Conservation (phyloP, 2,113 vertebrate species). For the Oreochromis tanganicae region DNA sequence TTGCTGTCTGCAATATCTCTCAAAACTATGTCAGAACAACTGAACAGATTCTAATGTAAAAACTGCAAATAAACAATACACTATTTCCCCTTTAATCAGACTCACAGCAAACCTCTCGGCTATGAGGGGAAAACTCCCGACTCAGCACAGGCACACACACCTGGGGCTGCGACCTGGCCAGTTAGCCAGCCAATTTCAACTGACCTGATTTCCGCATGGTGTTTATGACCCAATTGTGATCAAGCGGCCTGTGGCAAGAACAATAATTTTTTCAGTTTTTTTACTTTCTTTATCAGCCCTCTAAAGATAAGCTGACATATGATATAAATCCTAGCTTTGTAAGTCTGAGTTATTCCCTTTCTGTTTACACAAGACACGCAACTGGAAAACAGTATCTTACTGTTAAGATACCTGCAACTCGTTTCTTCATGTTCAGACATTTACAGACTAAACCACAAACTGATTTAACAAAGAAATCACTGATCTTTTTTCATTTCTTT, state of each 20-base stretch:
- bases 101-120: not conserved
- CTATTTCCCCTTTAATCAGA: not conserved
- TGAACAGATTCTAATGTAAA: not conserved
- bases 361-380: not conserved
- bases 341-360: not conserved
- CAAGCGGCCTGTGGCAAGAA: not conserved
- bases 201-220: not conserved
- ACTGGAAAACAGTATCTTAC: not conserved
- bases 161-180: not conserved
- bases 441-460: not conserved
- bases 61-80: not conserved
- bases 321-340: not conserved
- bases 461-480: not conserved
- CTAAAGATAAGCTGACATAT: not conserved
- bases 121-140: not conserved
- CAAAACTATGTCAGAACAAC: not conserved
- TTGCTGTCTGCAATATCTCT: not conserved
- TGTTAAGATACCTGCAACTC: not conserved
- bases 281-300: not conserved
- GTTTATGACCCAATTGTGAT: not conserved
- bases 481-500: not conserved
- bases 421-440: not conserved
- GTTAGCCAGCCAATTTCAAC: not conserved
- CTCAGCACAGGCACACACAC: not conserved
- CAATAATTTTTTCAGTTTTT: not conserved